Evolutionary conservation across 92 coral and sea anemone species (phyloP).

Genomic region (Heteractis magnifica): DNA sequence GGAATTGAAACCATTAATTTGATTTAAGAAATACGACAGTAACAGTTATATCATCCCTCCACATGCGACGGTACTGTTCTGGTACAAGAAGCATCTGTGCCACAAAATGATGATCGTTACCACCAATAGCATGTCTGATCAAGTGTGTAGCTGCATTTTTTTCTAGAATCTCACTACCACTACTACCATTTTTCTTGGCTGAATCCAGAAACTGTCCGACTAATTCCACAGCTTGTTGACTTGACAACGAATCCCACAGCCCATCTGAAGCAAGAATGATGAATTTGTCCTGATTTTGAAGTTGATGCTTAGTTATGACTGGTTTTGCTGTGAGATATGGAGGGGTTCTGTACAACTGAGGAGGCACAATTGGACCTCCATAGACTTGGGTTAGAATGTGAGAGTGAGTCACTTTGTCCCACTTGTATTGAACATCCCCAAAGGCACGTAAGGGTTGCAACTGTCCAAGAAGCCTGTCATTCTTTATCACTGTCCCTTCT

Average conservation of each 20-base stretch:
- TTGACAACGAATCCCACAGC: conserved; percentile 87
- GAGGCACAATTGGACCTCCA: conserved; percentile 93
- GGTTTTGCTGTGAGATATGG: conserved; percentile 98
- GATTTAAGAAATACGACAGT: conserved; percentile 88
- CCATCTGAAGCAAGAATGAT: conserved; percentile 97
- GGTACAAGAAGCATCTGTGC: conserved; percentile 93
- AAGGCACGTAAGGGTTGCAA: conserved; percentile 92
- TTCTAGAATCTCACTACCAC: conserved; percentile 43
- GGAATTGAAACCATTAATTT: conserved; percentile 27
- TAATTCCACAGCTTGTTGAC: conserved; percentile 79
- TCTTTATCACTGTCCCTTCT: conserved; percentile 72
- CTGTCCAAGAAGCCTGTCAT: conserved; percentile 88
- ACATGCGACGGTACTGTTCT: conserved; percentile 87
- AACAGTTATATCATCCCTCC: conserved; percentile 98
- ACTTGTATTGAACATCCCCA: conserved; percentile 97
- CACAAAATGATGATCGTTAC: conserved; percentile 90
- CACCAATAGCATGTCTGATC: conserved; percentile 94
- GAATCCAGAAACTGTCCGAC: conserved; percentile 82
- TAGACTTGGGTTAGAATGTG: conserved; percentile 87
- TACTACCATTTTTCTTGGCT: conserved; percentile 21
- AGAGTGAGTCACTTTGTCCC: conserved; percentile 89
- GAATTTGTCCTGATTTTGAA: conserved; percentile 76
- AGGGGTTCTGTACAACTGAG: conserved; percentile 81
- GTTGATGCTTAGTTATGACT: conserved; percentile 70
- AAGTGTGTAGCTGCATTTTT: conserved; percentile 91